phyloP scores from a whole-genome alignment of 37 sponge, comb jelly and placozoan species.

The Dysidea cf. avara region DNA sequence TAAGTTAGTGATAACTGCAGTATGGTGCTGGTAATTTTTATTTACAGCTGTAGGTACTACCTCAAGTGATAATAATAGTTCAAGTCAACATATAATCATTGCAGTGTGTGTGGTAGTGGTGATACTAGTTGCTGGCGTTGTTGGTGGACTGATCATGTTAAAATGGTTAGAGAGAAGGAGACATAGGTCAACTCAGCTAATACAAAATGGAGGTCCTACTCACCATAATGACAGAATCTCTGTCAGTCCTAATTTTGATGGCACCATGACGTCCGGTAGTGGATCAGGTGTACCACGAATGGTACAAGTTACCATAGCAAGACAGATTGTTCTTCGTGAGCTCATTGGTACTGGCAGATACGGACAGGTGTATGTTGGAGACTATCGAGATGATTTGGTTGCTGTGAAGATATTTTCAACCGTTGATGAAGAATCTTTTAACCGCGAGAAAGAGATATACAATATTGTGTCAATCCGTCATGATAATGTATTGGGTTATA shows the following conservation, averaged over 20 bases:
- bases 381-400: slow-evolving; percentile 67
- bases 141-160: too few relatives aligned
- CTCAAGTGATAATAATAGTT: too few relatives aligned
- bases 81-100: too few relatives aligned
- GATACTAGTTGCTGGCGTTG: too few relatives aligned
- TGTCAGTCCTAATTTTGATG: background rate
- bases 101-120: too few relatives aligned
- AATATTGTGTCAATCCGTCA: slow-evolving; percentile 74
- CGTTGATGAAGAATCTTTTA: slow-evolving; percentile 77
- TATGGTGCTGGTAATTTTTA: too few relatives aligned
- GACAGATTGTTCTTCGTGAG: slow-evolving; percentile 62
- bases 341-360: slow-evolving; percentile 83
- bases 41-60: too few relatives aligned
- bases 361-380: slow-evolving; percentile 78
- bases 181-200: too few relatives aligned
- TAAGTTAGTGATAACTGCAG: too few relatives aligned
- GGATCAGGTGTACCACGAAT: slow-evolving; percentile 71
- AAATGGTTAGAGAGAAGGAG: too few relatives aligned
- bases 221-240: too few relatives aligned
- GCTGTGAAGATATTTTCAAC: slow-evolving; percentile 93
- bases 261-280: slow-evolving; percentile 62
- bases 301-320: slow-evolving; percentile 75
- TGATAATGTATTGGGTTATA: slow-evolving; percentile 71
- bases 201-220: too few relatives aligned
- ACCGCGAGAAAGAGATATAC: slow-evolving; percentile 77